These are phyloP conservation scores for Neolamprologus cancellatus DNA, from an alignment of 2,113 vertebrate species.

Conservation along the genomic window DNA sequence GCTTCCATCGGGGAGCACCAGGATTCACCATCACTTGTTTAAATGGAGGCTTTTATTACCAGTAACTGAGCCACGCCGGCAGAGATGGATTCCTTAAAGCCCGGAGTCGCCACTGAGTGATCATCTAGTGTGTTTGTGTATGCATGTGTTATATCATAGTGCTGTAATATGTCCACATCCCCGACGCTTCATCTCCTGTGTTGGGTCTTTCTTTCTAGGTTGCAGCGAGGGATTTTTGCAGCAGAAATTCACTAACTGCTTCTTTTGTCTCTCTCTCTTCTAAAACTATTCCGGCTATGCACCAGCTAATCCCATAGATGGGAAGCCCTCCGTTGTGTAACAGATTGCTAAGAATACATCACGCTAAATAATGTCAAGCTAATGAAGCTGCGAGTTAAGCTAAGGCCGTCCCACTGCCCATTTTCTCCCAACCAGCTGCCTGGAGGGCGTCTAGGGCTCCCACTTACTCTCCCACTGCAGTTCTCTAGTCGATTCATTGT, in stretches of 20 bases:
- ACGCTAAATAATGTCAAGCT: slow-evolving; percentile 13
- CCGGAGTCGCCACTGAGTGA: neutral
- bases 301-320: neutral
- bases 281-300: neutral
- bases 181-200: neutral
- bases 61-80: neutral
- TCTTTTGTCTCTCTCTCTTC: neutral
- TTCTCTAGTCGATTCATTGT: neutral
- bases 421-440: neutral
- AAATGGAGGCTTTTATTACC: neutral
- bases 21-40: neutral
- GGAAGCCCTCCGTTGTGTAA: neutral
- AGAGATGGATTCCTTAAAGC: slow-evolving; percentile 2
- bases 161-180: neutral
- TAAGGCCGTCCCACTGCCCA: neutral
- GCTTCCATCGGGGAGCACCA: neutral
- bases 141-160: neutral
- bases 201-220: neutral
- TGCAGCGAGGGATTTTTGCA: neutral
- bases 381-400: slow-evolving; percentile 11
- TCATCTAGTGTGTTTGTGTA: neutral
- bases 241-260: neutral
- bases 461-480: neutral
- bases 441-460: neutral
- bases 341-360: neutral